Evolutionary conservation across 2,888 invertebrate genomes (phyloP).

Genomic region (Anoplius nigerrimus): DNA sequence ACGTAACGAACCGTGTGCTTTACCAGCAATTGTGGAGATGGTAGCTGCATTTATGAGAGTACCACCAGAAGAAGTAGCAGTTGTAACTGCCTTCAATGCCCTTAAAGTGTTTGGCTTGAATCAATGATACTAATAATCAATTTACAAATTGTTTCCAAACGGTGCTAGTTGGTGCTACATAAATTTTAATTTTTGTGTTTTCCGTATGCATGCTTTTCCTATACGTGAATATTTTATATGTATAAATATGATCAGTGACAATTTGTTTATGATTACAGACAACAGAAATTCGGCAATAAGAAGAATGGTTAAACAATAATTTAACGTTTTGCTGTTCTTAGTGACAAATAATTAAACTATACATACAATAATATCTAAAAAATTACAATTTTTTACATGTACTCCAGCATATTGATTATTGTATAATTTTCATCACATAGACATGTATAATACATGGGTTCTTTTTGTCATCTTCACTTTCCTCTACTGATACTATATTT

Average conservation of each 20-base stretch:
- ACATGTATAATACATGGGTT: conserved; percentile 22
- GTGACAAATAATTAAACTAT: conserved; percentile 5
- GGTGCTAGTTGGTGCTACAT: conserved; percentile 63
- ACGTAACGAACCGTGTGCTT: conserved; percentile 95
- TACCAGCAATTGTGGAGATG: conserved; percentile 95
- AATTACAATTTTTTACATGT: conserved; percentile 23
- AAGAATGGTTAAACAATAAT: no score
- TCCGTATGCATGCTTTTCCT: neutral
- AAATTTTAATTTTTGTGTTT: conserved; percentile 31
- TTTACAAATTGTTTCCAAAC: conserved; percentile 27
- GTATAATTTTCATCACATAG: no score
- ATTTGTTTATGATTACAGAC: neutral
- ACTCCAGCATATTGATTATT: neutral
- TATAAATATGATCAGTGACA: no score
- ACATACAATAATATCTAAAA: conserved; percentile 28
- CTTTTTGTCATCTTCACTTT: no score
- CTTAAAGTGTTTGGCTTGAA: conserved; percentile 92
- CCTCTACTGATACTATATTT: neutral
- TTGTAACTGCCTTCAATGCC: conserved; percentile 94
- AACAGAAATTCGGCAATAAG: no score
- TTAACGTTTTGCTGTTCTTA: neutral
- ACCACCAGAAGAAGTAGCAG: conserved; percentile 91
- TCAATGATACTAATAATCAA: conserved; percentile 77
- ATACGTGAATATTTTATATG: no score
- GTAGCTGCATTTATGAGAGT: conserved; percentile 93